A percentile compares a stretch with the other conserved stretches of the same genome.
These are phyloP conservation scores for Sitophilus oryzae DNA, from an alignment of 1,140 invertebrate species.

Conservation along the genomic window DNA sequence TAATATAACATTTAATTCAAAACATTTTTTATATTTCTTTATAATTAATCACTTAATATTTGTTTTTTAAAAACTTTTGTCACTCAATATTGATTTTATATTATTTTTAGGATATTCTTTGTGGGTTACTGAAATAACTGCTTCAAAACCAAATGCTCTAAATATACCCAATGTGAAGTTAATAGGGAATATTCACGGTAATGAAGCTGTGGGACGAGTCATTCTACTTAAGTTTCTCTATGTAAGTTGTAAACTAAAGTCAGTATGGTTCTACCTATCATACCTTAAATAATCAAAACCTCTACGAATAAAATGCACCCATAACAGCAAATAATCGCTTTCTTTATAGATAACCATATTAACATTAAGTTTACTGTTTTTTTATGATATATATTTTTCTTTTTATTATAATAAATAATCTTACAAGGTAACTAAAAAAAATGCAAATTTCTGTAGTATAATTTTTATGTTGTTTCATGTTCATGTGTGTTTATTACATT, in stretches of 20 bases:
- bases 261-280: constrained; percentile 1
- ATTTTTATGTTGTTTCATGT: no score
- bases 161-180: constrained; percentile 53
- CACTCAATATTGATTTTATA: neutral
- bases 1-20: neutral
- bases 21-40: neutral
- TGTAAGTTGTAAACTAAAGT: constrained; percentile 34
- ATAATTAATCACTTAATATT: no score
- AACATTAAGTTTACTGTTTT: no score
- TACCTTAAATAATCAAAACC: constrained; percentile 1
- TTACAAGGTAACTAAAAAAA: no score
- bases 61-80: no score
- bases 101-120: constrained; percentile 47
- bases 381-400: no score
- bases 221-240: constrained; percentile 52
- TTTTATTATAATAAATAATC: no score
- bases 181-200: constrained; percentile 54
- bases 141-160: constrained; percentile 42
- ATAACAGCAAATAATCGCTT: no score
- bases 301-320: no score
- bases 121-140: constrained; percentile 56
- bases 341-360: no score
- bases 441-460: no score
- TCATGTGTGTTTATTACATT: no score
- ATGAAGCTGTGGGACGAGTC: constrained; percentile 53